A percentile compares a stretch with the other conserved stretches of the same genome.
These are phyloP conservation scores for Arenaria interpres DNA, from an alignment of 2,113 vertebrate genomes.

Conservation along the genomic window DNA sequence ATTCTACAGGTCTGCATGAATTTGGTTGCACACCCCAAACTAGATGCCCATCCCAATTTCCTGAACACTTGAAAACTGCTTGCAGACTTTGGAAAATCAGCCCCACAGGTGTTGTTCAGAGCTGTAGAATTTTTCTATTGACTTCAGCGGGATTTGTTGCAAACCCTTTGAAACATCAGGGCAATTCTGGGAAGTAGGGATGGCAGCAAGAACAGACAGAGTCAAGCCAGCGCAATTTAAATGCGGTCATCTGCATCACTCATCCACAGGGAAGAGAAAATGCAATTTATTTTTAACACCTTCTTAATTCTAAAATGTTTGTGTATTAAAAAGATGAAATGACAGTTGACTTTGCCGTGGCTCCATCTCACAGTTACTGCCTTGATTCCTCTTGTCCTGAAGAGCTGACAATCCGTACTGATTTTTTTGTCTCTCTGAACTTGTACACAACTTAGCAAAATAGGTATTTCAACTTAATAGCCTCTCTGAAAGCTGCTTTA, in stretches of 20 bases:
- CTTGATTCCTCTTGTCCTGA: neutral
- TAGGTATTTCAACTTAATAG: neutral
- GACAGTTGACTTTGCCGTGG: neutral
- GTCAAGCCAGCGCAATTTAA: neutral
- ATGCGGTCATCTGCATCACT: neutral
- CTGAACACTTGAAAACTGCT: neutral
- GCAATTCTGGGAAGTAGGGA: neutral
- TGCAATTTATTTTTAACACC: conserved; percentile 16
- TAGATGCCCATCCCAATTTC: neutral
- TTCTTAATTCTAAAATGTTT: neutral
- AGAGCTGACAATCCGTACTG: neutral
- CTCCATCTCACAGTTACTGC: neutral
- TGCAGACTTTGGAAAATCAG: neutral
- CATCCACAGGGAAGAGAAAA: neutral
- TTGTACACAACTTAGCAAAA: neutral
- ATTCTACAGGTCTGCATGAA: neutral
- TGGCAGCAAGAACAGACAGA: neutral
- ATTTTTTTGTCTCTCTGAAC: neutral
- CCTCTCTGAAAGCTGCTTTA: neutral
- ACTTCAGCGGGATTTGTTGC: neutral
- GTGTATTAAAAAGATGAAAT: neutral
- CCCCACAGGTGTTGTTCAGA: neutral
- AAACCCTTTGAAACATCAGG: neutral
- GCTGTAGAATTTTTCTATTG: neutral
- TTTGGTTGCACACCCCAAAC: neutral